phyloP scores from a whole-genome alignment of 1,140 invertebrate genomes.

The Drosophila lini region DNA sequence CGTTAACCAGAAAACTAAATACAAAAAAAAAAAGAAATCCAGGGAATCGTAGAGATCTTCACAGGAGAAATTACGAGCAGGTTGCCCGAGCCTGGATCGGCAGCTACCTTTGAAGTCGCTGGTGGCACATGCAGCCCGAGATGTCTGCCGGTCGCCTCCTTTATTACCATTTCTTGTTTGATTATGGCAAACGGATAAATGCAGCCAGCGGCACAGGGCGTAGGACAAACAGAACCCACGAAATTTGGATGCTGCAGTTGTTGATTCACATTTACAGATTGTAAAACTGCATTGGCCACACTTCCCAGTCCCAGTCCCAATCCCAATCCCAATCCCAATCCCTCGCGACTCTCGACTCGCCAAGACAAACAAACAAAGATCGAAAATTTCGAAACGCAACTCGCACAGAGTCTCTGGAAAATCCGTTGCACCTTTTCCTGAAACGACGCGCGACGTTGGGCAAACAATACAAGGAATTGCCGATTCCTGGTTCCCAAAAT shows the following conservation, averaged over 20 bases:
- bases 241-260: slow-evolving; percentile 48
- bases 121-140: slow-evolving; percentile 51
- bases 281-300: slow-evolving; percentile 49
- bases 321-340: background rate
- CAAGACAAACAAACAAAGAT: slow-evolving; percentile 57
- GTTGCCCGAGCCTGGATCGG: slow-evolving; percentile 47
- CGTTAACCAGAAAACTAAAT: slow-evolving; percentile 72
- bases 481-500: slow-evolving; percentile 28
- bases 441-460: slow-evolving; percentile 65
- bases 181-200: slow-evolving; percentile 77
- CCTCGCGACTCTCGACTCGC: slow-evolving; percentile 37
- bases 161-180: slow-evolving; percentile 78
- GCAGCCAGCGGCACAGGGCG: slow-evolving; percentile 27
- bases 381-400: slow-evolving; percentile 42
- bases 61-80: slow-evolving; percentile 58
- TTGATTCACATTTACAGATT: slow-evolving; percentile 48
- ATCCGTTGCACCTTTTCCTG: slow-evolving; percentile 48
- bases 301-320: slow-evolving; percentile 10
- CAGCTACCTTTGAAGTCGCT: slow-evolving; percentile 65
- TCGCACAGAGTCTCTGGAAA: slow-evolving; percentile 26
- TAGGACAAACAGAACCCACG: slow-evolving; percentile 52
- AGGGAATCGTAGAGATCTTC: slow-evolving; percentile 18
- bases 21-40: slow-evolving; percentile 28
- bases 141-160: slow-evolving; percentile 45
- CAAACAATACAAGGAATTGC: slow-evolving; percentile 61